phyloP scores from a whole-genome alignment of 1,140 invertebrate species.

The Hylaeus anthracinus region DNA sequence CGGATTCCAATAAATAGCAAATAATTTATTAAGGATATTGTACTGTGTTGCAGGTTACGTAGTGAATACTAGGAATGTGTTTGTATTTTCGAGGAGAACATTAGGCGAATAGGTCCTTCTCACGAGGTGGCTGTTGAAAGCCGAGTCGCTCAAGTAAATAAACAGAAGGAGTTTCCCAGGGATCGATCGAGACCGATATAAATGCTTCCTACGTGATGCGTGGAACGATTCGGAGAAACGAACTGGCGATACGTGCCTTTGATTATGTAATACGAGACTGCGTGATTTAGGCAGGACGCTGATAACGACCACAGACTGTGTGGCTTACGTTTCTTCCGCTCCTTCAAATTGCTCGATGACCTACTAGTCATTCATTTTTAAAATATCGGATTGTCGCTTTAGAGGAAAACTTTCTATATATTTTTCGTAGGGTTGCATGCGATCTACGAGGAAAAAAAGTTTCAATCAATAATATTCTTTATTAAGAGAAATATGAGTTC shows the following conservation, averaged over 20 bases:
- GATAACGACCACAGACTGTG: neutral
- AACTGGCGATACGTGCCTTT: neutral
- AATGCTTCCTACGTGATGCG: conserved; percentile 21
- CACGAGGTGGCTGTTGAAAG: neutral
- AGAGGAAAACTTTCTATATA: too few species aligned
- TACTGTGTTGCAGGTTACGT: too few species aligned
- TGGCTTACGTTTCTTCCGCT: neutral
- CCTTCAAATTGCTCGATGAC: neutral
- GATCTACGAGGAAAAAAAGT: too few species aligned
- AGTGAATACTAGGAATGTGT: too few species aligned
- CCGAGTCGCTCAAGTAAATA: conserved; percentile 2
- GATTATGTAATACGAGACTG: conserved; percentile 34
- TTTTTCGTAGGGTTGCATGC: too few species aligned
- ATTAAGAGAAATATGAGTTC: too few species aligned
- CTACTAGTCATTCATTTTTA: too few species aligned
- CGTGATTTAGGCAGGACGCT: conserved; percentile 36
- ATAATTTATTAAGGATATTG: too few species aligned
- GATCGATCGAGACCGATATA: conserved; percentile 15
- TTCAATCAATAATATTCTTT: too few species aligned
- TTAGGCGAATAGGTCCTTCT: neutral
- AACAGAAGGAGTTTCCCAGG: neutral
- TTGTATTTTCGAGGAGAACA: too few species aligned
- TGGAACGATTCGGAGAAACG: conserved; percentile 30
- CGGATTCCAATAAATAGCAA: too few species aligned
- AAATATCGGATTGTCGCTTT: too few species aligned